Base-by-base conservation (phyloP, 2,113 vertebrate species). In the Pachypanchax playfairii region DNA sequence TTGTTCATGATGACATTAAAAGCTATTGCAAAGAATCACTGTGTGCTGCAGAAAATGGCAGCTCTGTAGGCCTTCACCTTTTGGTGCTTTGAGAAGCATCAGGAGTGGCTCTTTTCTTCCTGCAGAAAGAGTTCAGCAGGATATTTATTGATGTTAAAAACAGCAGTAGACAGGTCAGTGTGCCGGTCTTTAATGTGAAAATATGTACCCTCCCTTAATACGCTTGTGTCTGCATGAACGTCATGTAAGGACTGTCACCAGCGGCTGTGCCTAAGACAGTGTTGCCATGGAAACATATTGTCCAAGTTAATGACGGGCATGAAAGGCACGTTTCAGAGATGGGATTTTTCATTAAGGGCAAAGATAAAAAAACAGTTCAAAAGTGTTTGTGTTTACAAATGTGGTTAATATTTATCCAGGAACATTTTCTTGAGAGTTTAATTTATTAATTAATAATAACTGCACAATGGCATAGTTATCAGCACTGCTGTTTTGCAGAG, bases 241-340 rank as follows among this genome's bases (percentile, higher is more conserved):
- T 29, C 25, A 24, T 53, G 13, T 65, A 53, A 53, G 70, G 58
- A 68, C 70, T 71, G 73, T 79, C 84, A 86, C 80, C 65, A 56
- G 57, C 82, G 84, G 87, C 82, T 83, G 78, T 54, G 63, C 70
- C 79, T 65, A 49, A 82, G 79, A 85, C 73, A 70, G 49, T 1
- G 77, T 91, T 86, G 79, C 88, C 77, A 90, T 88, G 77, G 88
- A 55, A 88, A 91, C 89, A 75, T 51, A 58, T 67, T 75, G 57
- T 81, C 75, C 58, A 54, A 56, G 73, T 87, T 78, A 77, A 82
- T 83, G 80, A 85, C 85, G 75, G 41, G 68, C 82, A 81, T 85
- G 82, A 88, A 90, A 83, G 72, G 57, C 83, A 76, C 70, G 78
- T 86, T 85, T n/a, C 85, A 89, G 69, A 73, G 73, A 82, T 65